These are phyloP conservation scores for Plumapathes pennacea DNA, from an alignment of 92 coral and sea anemone genomes.

Conservation along the genomic window DNA sequence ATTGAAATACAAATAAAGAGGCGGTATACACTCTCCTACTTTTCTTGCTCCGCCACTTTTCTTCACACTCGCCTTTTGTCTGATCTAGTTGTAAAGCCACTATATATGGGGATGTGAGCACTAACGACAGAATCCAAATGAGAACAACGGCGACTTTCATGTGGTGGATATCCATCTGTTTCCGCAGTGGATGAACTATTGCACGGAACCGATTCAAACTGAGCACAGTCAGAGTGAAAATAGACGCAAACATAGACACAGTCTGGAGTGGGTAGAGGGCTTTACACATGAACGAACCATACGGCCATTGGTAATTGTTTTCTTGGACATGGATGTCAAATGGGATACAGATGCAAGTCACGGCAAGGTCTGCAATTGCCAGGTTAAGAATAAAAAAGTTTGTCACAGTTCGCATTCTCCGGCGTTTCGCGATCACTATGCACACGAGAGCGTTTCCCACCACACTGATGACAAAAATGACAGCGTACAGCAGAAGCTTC, in stretches of 20 bases:
- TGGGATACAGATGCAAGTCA: constrained; percentile 89
- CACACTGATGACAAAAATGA: constrained; percentile 83
- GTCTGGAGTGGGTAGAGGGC: constrained; percentile 87
- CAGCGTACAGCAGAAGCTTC: constrained; percentile 74
- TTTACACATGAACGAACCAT: constrained; percentile 79
- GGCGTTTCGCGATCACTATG: constrained; percentile 77
- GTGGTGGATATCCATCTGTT: constrained; percentile 66
- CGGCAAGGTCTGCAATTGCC: constrained; percentile 85
- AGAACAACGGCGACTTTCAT: constrained; percentile 43
- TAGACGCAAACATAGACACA: constrained; percentile 81
- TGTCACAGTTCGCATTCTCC: constrained; percentile 93
- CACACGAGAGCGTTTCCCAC: constrained; percentile 90
- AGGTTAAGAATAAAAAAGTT: constrained; percentile 91
- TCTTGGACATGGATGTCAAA: constrained; percentile 92
- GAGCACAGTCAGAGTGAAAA: constrained; percentile 89
- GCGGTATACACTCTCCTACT: constrained; percentile 76
- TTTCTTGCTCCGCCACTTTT: constrained; percentile 67
- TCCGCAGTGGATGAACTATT: constrained; percentile 81
- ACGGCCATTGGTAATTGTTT: constrained; percentile 83
- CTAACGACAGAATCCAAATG: constrained; percentile 66
- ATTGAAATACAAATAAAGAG: constrained; percentile 73
- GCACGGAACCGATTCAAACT: constrained; percentile 94
- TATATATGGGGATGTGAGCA: constrained; percentile 67
- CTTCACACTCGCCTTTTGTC: constrained; percentile 39
- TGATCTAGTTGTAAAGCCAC: constrained; percentile 35